Conservation (phyloP, 2,888 invertebrate species). For the Dynastes tityus region DNA sequence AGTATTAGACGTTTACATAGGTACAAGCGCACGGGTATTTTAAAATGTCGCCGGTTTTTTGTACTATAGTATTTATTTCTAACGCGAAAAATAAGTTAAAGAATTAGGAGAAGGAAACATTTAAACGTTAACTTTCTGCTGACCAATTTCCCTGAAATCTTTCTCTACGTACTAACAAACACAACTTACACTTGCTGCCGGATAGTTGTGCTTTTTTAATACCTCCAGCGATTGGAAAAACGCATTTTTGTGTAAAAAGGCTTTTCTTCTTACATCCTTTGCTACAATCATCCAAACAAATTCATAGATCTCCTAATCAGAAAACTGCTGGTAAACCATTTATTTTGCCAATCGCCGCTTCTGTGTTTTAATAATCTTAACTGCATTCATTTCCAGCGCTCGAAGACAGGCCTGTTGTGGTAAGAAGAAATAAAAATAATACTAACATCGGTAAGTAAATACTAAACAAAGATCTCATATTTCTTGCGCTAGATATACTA, state of each 20-base stretch:
- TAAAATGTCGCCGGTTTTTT: background rate
- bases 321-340: no score
- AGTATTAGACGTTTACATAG: slow-evolving; percentile 25
- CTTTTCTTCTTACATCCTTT: slow-evolving; percentile 15
- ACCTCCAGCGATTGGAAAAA: background rate
- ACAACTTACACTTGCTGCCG: slow-evolving; percentile 9
- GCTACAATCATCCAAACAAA: background rate
- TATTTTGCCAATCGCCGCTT: slow-evolving; percentile 37
- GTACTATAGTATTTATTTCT: background rate
- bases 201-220: slow-evolving; percentile 30
- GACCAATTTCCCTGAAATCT: background rate
- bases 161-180: slow-evolving; percentile 20
- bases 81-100: background rate
- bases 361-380: slow-evolving; percentile 49
- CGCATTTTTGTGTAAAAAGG: slow-evolving; percentile 29
- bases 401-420: slow-evolving; percentile 66
- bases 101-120: slow-evolving; percentile 1
- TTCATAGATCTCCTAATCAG: slow-evolving; percentile 7
- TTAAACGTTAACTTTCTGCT: slow-evolving; percentile 3
- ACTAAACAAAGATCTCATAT: slow-evolving; percentile 4
- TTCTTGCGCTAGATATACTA: slow-evolving; percentile 19
- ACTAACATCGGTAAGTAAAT: slow-evolving; percentile 69
- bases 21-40: background rate
- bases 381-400: slow-evolving; percentile 50
- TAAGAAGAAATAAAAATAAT: slow-evolving; percentile 68